Evolutionary conservation across 2,113 vertebrate species (phyloP), one percentile per base, ranked within the genome.

Genomic region (Strix uralensis): DNA sequence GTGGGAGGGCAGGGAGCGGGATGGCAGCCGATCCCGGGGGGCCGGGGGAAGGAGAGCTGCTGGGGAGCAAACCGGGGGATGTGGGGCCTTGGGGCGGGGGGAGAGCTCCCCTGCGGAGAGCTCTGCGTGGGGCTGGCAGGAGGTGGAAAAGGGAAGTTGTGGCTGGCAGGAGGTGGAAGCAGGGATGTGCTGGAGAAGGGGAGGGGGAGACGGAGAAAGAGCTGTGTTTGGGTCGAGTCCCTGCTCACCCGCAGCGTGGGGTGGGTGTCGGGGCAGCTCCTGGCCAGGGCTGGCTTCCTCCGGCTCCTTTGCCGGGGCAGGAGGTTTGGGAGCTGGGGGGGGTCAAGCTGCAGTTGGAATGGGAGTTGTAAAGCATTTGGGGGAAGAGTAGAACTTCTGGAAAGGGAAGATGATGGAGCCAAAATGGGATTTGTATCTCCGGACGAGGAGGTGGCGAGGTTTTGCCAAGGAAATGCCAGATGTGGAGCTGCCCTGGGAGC

Each of bases 321-420:
- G 29, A 27, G 34, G 36, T 47, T 29, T 9, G 13, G 22, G 61
- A 40, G 36, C 26, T 23, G 44, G 47, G 16, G 16, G 18, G 34
- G 11, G 14, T 9, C 5, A 1, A 11, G 30, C 26, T 2, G 2
- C 0, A 0, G 21, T 19, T 29, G 67, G 46, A 30, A 21, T 6
- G 30, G 13, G 47, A 14, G n/a, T 29, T 20, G 29, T 30, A 2
- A 59, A 46, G 10, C 0, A 0, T 27, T 12, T 15, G 7, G 34
- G 40, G 22, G 19, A 42, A 51, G 36, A 51, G 19, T 0, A 11
- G 36, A 46, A 27, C 9, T 20, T 12, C 9, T 8, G 12, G 88
- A 7, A 65, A 77, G 20, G 63, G 69, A 12, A 10, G 14, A 5
- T 7, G 73, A 3, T 19, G 86, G 81, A 80, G 32, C 32, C 10